A percentile compares a stretch with the other conserved stretches of the same genome.
These are phyloP conservation scores for Lepetodrilus schrolli DNA, from an alignment of 2,888 invertebrate species.

Conservation along the genomic window DNA sequence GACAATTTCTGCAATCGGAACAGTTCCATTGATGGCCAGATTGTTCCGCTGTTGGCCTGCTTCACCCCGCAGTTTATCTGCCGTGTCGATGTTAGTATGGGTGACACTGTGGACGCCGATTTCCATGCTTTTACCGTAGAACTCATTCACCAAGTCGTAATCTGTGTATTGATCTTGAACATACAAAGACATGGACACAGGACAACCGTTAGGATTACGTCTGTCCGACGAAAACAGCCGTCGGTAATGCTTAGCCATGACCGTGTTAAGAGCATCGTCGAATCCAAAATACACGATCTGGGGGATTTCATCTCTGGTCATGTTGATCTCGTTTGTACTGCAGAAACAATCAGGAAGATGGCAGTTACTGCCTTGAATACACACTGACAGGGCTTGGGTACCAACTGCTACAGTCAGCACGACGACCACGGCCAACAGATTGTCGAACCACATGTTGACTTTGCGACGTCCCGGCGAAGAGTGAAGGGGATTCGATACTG, in stretches of 20 bases:
- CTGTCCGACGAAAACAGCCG: slow-evolving; percentile 49
- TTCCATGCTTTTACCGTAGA: slow-evolving; percentile 83
- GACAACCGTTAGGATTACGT: slow-evolving; percentile 81
- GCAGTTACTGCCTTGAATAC: slow-evolving; percentile 55
- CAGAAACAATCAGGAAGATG: slow-evolving; percentile 59
- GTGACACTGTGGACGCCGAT: slow-evolving; percentile 96
- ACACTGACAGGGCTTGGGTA: slow-evolving; percentile 21
- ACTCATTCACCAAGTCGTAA: slow-evolving; percentile 96
- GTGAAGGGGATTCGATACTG: too few species aligned
- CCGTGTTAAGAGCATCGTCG: slow-evolving; percentile 58
- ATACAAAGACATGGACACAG: slow-evolving; percentile 94
- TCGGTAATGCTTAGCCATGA: slow-evolving; percentile 49
- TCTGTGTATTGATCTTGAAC: slow-evolving; percentile 99
- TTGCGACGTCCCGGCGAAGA: neutral
- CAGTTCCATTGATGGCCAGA: slow-evolving; percentile 46
- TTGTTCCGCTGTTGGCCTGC: slow-evolving; percentile 55
- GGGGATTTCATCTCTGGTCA: slow-evolving; percentile 29
- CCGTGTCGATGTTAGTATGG: slow-evolving; percentile 68
- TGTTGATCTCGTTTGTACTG: slow-evolving; percentile 37
- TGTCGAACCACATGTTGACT: neutral
- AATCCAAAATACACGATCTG: slow-evolving; percentile 65
- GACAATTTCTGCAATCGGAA: slow-evolving; percentile 53
- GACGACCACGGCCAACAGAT: neutral
- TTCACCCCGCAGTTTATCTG: slow-evolving; percentile 47
- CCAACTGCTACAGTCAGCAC: neutral